Evolutionary conservation across 2,797 vertebrate genomes (phyloP), one percentile per base, ranked within the genome.

Genomic region (Helarctos malayanus): DNA sequence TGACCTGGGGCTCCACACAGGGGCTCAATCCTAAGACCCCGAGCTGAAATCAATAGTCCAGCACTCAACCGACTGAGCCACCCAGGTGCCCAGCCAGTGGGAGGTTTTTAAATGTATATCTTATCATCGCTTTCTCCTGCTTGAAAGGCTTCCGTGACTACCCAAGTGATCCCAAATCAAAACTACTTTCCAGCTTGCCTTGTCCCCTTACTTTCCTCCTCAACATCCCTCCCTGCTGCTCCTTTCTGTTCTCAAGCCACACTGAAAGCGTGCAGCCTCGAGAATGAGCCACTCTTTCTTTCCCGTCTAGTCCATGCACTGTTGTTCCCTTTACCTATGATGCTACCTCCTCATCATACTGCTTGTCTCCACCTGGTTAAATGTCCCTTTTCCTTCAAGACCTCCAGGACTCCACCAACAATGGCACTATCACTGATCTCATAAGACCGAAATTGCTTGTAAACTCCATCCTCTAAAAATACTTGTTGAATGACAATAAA

Each of bases 401-500:
- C 4, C 83, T n/a, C 29, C 1, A 59, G n/a, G 19, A 63, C 23
- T 71, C 32, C 75, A 10, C 57, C 52, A 54, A 41, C 23, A 29
- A 13, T 35, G 14, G 15, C 19, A 11, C 56, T 23, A 27, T 57
- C 23, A 68, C 27, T 52, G 14, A 45, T 79, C 68, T 52, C 32
- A 21, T 1, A 47, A 8, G 52, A 75, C 32, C 45, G n/a, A 54
- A 54, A 52, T 10, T 73, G 41, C 45, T 32, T 12, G 10, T 57
- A 47, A 21, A 49, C 4, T 52, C 47, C 49, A 57, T 65, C 16
- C 25, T 61, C 25, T 18, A 54, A 41, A 91, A 84, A 59, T 52
- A 80, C 7, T 87, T 54, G 15, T 52, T 75, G 57, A 80, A 49
- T 87, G 49, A 87, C 32, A 86, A 85, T 73, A 25, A 68, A 41